Base-by-base conservation (phyloP, 2,113 vertebrate genomes). In the Fregetta grallaria region DNA sequence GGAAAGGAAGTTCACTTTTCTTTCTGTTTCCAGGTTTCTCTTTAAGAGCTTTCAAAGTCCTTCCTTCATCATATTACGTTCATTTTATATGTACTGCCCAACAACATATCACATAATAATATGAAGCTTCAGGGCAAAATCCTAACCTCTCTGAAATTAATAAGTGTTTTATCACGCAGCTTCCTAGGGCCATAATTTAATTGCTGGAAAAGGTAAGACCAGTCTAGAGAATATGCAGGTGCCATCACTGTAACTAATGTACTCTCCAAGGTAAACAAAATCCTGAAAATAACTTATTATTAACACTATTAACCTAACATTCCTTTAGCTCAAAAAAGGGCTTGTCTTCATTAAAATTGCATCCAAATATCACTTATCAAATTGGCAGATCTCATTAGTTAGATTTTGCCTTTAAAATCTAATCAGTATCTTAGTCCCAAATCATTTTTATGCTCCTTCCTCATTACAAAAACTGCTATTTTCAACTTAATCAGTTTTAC, bases 321-420 rank as follows among this genome's bases (percentile, higher is more conserved):
- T 90, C 10, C 50, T 92, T 76, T 38, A 90, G 58, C 74, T 90
- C 78, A 96, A 50, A 90, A 79, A 79, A 93, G 52, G 53, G 45
- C 36, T 88, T 86, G 20, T 79, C 71, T 92, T 92, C 92, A 90
- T 94, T 90, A 94, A 90, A 94, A 66, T 9, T 90, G 55, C 45
- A 62, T 83, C 29, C n/a, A 92, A 72, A 79, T 50, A 90, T 65
- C 75, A 83, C 75, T 95, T 90, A 86, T 90, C 86, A 90, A 66
- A 90, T 92, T 86, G 91, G 71, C 92, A 95, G 53, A 79, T 80
- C 92, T 94, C 85, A 80, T 96, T 93, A 95, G 74, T 95, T 90
- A 79, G 79, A 86, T 88, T 90, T 88, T 1, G 3, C 40, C 47
- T 93, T 75, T 80, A 92, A 94, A 95, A 96, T 88, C 88, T 83